phyloP scores from a whole-genome alignment of 1,140 invertebrate species.

The Drosophila ambigua region DNA sequence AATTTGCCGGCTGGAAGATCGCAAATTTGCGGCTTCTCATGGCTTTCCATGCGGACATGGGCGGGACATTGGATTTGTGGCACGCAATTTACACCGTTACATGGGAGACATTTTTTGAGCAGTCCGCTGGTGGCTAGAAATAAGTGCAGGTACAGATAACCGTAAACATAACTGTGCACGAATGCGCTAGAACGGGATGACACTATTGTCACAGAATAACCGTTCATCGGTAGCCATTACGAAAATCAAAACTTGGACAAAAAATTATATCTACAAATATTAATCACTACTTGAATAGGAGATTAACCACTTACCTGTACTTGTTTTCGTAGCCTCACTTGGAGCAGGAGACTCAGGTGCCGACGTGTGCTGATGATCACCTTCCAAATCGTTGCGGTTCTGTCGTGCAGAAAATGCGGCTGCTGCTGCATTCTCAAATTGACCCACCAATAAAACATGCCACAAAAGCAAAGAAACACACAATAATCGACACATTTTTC shows the following conservation, averaged over 20 bases:
- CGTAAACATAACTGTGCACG: conserved; percentile 5
- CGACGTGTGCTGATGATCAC: conserved; percentile 13
- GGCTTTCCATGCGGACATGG: conserved; percentile 84
- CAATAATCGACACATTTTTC: conserved; percentile 19
- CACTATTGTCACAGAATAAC: neutral
- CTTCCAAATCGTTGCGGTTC: conserved; percentile 15
- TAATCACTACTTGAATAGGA: neutral
- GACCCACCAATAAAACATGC: conserved; percentile 17
- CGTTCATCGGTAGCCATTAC: neutral
- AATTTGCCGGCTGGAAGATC: conserved; percentile 82
- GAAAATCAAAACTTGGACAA: neutral
- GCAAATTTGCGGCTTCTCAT: conserved; percentile 84
- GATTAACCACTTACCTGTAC: conserved; percentile 21
- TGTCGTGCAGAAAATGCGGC: conserved; percentile 47
- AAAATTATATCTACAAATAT: too few species aligned
- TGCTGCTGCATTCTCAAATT: conserved; percentile 4
- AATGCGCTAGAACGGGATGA: neutral
- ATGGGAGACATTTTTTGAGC: conserved; percentile 76
- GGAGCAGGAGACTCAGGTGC: neutral
- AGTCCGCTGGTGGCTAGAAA: conserved; percentile 42
- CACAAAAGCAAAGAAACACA: conserved; percentile 22
- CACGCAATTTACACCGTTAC: conserved; percentile 85
- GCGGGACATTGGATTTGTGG: conserved; percentile 87
- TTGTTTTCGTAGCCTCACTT: neutral
- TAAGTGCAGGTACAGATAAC: neutral